Base-by-base conservation (phyloP, 2,113 vertebrate species). In the Peromyscus californicus region DNA sequence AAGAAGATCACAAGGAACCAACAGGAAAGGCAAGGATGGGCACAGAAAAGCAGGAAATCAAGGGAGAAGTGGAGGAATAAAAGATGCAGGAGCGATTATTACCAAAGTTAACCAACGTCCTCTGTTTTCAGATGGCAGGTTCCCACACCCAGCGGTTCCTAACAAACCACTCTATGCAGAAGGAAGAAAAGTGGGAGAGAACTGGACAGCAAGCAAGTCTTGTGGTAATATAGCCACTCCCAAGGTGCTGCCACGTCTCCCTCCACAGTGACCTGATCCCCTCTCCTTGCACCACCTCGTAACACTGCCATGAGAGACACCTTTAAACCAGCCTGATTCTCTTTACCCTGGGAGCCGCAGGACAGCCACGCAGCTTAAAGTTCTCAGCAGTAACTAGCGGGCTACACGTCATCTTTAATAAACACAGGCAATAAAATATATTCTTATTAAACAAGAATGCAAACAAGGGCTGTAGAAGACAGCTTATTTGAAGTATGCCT, bases 21-120 rank as follows among this genome's bases (percentile, higher is more conserved):
- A 94, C 31, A 61, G 83, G 65, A 92, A 51, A 93, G 82, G 33
- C 90, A 93, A 63, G 59, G 74, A 84, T 84, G 87, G 87, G 89
- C 24, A 48, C 1, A 31, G 70, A 96, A 89, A 78, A 67, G 13
- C 72, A 57, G 1, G 39, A 42, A 61, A 79, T 10, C 89, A 89
- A 87, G 91, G 42, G 51, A 13, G 80, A 31, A 39, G 63, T 80
- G 74, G 17, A 2, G n/a, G 63, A 80, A 85, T 51, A 85, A 88
- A 94, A 69, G 80, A 67, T 13, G 21, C 51, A 22, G 15, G 83
- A 74, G 57, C n/a, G 42, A 92, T 84, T 92, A 83, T 80, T 87
- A 80, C 22, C 80, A 67, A 42, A 54, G 21, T 17, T 51, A 69
- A 89, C 51, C 75, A 95, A 61, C 4, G 6, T 22, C 33, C 21